phyloP scores from a whole-genome alignment of 2,888 invertebrate species.

The Amphimallon solstitiale region DNA sequence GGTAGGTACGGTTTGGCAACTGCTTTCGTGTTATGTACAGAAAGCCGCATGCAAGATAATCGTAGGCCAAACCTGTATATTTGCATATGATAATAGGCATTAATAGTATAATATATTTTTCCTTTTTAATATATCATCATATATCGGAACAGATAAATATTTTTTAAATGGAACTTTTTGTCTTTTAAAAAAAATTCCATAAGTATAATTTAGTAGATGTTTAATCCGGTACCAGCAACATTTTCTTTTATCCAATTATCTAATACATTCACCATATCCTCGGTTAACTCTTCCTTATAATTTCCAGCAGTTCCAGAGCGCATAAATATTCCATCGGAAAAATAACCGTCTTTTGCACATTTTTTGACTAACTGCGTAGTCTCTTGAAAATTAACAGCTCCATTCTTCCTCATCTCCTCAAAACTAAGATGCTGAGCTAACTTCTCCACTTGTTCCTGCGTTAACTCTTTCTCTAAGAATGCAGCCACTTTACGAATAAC shows the following conservation, averaged over 20 bases:
- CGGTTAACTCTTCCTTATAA: conserved; percentile 68
- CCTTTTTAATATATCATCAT: no score
- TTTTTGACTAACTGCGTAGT: background rate
- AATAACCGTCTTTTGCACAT: background rate
- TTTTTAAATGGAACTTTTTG: no score
- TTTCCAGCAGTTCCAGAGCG: conserved; percentile 58
- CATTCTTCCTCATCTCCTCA: conserved; percentile 64
- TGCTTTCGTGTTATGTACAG: no score
- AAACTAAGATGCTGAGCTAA: conserved; percentile 64
- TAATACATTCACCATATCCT: conserved; percentile 73
- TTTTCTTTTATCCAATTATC: conserved; percentile 80
- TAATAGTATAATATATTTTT: no score
- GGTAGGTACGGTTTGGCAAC: no score
- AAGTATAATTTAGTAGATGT: no score
- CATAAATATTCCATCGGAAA: conserved; percentile 53
- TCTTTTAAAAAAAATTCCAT: no score
- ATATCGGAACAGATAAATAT: no score
- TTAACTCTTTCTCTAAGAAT: conserved; percentile 58
- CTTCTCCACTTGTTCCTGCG: conserved; percentile 54
- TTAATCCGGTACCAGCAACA: no score
- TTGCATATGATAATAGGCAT: no score
- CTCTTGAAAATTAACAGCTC: conserved; percentile 61
- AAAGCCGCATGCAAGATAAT: no score
- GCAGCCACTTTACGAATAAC: conserved; percentile 59
- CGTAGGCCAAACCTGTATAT: no score